phyloP scores from a whole-genome alignment of 2,797 vertebrate species.

The Mus spretus region DNA sequence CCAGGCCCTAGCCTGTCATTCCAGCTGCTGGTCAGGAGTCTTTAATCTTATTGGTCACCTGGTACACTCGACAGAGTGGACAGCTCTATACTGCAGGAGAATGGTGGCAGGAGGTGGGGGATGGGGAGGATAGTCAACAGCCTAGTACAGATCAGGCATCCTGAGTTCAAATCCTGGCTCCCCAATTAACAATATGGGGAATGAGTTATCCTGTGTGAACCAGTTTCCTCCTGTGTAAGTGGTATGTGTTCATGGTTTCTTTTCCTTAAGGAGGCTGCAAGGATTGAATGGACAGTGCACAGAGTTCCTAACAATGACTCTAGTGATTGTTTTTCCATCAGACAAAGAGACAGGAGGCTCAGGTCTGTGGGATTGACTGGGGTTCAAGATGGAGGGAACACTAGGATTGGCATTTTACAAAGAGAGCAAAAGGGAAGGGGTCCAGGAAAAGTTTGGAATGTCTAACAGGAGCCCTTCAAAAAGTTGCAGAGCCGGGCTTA shows the following conservation, averaged over 20 bases:
- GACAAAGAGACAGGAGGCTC: neutral
- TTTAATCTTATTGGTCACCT: neutral
- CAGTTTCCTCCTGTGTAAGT: constrained; percentile 10
- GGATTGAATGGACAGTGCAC: neutral
- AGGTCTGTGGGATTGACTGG: neutral
- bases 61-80: neutral
- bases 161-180: neutral
- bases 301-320: neutral
- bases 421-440: neutral
- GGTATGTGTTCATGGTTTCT: neutral
- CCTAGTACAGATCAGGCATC: neutral
- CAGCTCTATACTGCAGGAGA: neutral
- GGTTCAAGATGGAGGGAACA: neutral
- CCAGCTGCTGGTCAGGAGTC: neutral
- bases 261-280: neutral
- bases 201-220: neutral
- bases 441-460: neutral
- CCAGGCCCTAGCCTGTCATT: neutral
- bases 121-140: neutral
- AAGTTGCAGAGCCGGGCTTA: neutral
- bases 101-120: neutral
- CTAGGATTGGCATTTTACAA: neutral
- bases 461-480: neutral
- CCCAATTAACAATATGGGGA: neutral
- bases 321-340: neutral